These are phyloP conservation scores for Lacerta viridis DNA, from an alignment of 2,797 vertebrate species.

Conservation along the genomic window DNA sequence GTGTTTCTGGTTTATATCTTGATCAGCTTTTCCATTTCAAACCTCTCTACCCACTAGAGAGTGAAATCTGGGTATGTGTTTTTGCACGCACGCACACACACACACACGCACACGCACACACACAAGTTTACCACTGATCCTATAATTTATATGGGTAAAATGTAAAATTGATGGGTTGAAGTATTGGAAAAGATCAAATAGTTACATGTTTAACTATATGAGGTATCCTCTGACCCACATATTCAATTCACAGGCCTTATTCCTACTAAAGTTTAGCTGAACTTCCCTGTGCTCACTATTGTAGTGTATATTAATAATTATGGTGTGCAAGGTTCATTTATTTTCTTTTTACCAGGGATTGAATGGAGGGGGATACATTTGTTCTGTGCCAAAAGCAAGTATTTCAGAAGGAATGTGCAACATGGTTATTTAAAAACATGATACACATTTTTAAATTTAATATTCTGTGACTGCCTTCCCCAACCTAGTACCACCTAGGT, in stretches of 20 bases:
- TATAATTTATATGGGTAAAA: conserved; percentile 68
- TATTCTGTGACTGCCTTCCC: background rate
- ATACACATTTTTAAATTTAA: conserved; percentile 35
- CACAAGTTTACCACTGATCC: conserved; percentile 56
- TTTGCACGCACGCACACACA: background rate
- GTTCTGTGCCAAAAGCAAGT: conserved; percentile 68
- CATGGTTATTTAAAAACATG: conserved; percentile 53
- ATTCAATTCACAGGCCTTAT: conserved; percentile 49
- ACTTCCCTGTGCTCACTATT: conserved; percentile 51
- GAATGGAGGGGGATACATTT: conserved; percentile 45
- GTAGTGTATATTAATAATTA: conserved; percentile 39
- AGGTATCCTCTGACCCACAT: conserved; percentile 65
- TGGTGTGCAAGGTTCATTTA: conserved; percentile 49
- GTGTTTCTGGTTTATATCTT: conserved; percentile 65
- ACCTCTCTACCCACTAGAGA: conserved; percentile 70
- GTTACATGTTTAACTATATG: conserved; percentile 68
- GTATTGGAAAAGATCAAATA: conserved; percentile 70
- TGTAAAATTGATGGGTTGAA: conserved; percentile 72
- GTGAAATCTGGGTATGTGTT: conserved; percentile 64
- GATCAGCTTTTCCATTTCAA: conserved; percentile 68
- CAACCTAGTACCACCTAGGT: no score
- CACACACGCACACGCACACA: background rate
- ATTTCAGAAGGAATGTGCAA: conserved; percentile 58
- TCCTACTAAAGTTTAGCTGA: conserved; percentile 46
- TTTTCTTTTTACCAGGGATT: conserved; percentile 39